Evolutionary conservation across 1,140 invertebrate species (phyloP).

Genomic region (Theocolax elegans): DNA sequence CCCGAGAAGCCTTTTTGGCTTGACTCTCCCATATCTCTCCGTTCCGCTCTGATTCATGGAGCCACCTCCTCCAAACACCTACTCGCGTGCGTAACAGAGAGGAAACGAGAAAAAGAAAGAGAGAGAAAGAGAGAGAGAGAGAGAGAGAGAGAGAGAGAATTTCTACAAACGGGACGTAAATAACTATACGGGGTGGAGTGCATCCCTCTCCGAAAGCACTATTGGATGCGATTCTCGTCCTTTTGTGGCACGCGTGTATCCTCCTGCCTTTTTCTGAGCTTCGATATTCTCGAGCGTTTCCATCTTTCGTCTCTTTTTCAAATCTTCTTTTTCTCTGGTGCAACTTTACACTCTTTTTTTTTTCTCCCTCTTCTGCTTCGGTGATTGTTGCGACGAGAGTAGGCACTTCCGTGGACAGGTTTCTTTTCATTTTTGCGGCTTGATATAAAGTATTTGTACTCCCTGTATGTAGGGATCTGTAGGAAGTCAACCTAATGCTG

Average conservation of each 20-base stretch:
- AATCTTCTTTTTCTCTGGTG: neutral
- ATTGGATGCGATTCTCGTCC: neutral
- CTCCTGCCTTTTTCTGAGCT: neutral
- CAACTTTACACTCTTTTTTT: neutral
- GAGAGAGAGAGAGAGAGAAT: neutral
- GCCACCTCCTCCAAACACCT: neutral
- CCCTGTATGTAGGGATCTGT: too few relatives aligned
- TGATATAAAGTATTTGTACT: too few relatives aligned
- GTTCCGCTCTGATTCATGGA: slow-evolving; percentile 40
- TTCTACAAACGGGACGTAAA: neutral
- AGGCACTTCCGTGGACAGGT: too few relatives aligned
- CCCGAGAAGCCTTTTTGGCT: slow-evolving; percentile 21
- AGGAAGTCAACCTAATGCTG: too few relatives aligned
- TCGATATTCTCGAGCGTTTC: too few relatives aligned
- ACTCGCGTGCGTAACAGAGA: too few relatives aligned
- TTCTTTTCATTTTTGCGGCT: too few relatives aligned
- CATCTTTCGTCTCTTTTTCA: neutral
- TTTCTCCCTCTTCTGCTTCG: neutral
- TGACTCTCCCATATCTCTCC: slow-evolving; percentile 30
- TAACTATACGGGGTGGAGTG: neutral
- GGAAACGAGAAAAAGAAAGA: too few relatives aligned
- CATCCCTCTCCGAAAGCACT: neutral
- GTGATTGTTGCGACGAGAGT: too few relatives aligned
- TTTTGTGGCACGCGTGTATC: neutral
- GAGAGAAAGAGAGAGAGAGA: neutral